Evolutionary conservation across 2,797 vertebrate species (phyloP), one percentile per base, ranked within the genome.

Genomic region (Liasis olivaceus): DNA sequence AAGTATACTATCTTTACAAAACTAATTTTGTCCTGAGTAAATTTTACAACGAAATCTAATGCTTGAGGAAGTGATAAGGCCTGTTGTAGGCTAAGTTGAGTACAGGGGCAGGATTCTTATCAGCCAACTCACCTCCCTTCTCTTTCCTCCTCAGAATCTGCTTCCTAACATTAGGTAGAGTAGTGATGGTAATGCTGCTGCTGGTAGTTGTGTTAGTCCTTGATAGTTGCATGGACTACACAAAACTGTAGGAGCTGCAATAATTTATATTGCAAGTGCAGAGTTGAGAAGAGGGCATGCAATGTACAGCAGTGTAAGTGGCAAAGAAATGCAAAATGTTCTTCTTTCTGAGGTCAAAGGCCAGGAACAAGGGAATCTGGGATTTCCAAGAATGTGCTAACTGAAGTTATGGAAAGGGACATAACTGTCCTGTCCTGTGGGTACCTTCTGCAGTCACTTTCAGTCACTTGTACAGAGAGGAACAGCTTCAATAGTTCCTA

Each of bases 401-500:
- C 20, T 26, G 11, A 84, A 66, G 36, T 31, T n/a, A 31, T 77
- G 24, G 31, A 42, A 31, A 69, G 26, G 6, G 8, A 9, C n/a
- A 28, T 63, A 36, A 72, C 0, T 87, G 36, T 85, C 4, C 20
- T n/a, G 1, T 66, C 59, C 58, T 54, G 14, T 84, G 42, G 42
- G n/a, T 88, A 81, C 89, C 31, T 54, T 72, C 86, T 88, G 69
- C 6, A 56, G 47, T 63, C 15, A 15, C 69, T 93, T 93, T 58
- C 60, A 58, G 60, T 58, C 47, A 22, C 47, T 88, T 84, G 51
- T 24, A 42, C 12, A 87, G n/a, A 81, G 56, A 59, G 51, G 13
- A 89, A 93, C 58, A 81, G 51, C 60, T 42, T 88, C 60, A 91
- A 93, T 62, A 87, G 9, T 58, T 58, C 56, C 59, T 88, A 28